Conservation (phyloP, 2,113 vertebrate genomes). For the Apaloderma vittatum region DNA sequence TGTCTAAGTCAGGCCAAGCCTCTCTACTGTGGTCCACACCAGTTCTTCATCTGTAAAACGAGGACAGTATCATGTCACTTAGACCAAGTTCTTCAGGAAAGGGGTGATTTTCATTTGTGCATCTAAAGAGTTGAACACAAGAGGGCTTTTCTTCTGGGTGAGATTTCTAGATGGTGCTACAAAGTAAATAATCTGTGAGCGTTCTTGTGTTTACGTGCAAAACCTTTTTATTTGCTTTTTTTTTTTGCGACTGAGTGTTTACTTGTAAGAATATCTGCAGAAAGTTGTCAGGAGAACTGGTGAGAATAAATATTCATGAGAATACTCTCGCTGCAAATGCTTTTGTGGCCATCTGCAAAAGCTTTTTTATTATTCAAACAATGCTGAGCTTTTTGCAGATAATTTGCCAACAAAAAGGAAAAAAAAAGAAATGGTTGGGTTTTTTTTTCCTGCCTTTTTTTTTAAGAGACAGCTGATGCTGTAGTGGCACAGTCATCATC, state of each 20-base stretch:
- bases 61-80: neutral
- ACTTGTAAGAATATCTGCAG: neutral
- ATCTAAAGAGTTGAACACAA: constrained; percentile 16
- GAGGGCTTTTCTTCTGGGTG: constrained; percentile 39
- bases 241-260: constrained; percentile 8
- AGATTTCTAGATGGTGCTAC: neutral
- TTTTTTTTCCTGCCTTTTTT: neutral
- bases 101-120: neutral
- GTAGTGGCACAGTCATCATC: neutral
- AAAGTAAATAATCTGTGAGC: neutral
- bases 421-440: neutral
- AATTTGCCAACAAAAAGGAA: constrained; percentile 10
- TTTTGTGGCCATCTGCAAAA: constrained; percentile 59
- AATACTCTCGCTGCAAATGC: neutral
- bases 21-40: neutral
- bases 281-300: constrained; percentile 40
- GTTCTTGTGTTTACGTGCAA: constrained; percentile 12
- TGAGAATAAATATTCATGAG: constrained; percentile 70
- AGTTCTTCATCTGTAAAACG: neutral
- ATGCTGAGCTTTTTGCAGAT: constrained; percentile 42
- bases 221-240: constrained; percentile 32
- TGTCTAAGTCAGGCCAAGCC: neutral
- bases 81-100: neutral
- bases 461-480: neutral
- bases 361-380: constrained; percentile 64